These are phyloP conservation scores for Papilio protenor DNA, from an alignment of 2,888 invertebrate species.

Conservation along the genomic window DNA sequence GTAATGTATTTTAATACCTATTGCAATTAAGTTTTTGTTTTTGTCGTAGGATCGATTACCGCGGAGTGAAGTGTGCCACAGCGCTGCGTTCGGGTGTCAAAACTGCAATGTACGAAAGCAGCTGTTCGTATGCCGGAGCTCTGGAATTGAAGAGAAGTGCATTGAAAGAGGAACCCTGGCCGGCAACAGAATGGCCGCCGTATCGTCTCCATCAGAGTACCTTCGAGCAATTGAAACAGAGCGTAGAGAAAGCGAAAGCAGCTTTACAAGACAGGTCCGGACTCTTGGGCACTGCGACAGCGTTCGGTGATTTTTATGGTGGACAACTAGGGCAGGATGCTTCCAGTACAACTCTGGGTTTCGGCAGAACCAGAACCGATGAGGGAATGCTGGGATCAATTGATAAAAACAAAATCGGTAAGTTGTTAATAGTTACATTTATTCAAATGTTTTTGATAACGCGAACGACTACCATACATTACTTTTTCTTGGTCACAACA, in stretches of 20 bases:
- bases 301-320: slow-evolving; percentile 88
- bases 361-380: slow-evolving; percentile 73
- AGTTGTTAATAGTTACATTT: slow-evolving; percentile 51
- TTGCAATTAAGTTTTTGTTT: slow-evolving; percentile 32
- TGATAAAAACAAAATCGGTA: slow-evolving; percentile 79
- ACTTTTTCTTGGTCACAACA: neutral
- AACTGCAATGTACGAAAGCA: slow-evolving; percentile 95
- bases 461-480: neutral
- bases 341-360: slow-evolving; percentile 67
- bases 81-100: slow-evolving; percentile 73
- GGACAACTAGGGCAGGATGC: slow-evolving; percentile 79
- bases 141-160: slow-evolving; percentile 90
- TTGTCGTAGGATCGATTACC: slow-evolving; percentile 69
- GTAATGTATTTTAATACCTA: neutral
- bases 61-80: slow-evolving; percentile 74
- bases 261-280: slow-evolving; percentile 90
- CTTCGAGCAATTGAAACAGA: slow-evolving; percentile 95
- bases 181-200: slow-evolving; percentile 88
- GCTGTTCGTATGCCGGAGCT: slow-evolving; percentile 95
- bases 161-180: slow-evolving; percentile 83
- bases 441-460: neutral
- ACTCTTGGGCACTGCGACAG: slow-evolving; percentile 88
- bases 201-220: slow-evolving; percentile 94
- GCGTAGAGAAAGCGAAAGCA: slow-evolving; percentile 95
- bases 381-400: slow-evolving; percentile 76